A percentile compares a stretch with the other conserved stretches of the same genome.
Evolutionary conservation across 1,140 invertebrate species (phyloP).

Genomic region (Papilio helenus): DNA sequence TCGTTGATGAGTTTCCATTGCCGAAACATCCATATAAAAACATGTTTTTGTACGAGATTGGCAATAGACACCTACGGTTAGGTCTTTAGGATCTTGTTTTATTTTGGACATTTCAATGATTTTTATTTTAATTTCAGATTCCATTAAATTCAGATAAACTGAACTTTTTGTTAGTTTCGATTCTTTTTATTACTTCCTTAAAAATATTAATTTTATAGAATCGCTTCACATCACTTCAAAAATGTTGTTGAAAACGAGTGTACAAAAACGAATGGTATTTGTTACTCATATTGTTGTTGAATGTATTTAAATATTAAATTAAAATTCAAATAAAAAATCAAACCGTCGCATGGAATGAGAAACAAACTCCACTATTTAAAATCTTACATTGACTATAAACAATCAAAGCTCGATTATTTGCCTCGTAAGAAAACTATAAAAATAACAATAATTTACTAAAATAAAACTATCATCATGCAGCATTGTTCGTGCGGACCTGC

Average conservation of each 20-base stretch:
- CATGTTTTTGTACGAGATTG: background rate
- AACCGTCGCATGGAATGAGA: constrained; percentile 64
- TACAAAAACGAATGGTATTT: too few relatives aligned
- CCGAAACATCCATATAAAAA: background rate
- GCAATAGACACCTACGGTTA: background rate
- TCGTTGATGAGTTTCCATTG: background rate
- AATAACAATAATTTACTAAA: constrained; percentile 38
- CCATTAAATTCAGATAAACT: background rate
- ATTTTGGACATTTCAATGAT: background rate
- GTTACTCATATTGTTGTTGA: constrained; percentile 41
- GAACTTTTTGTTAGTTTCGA: background rate
- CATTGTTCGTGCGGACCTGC: constrained; percentile 1
- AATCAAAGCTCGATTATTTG: constrained; percentile 42
- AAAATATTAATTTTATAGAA: too few relatives aligned
- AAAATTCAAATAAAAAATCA: constrained; percentile 51
- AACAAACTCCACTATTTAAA: constrained; percentile 41
- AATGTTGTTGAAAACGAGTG: too few relatives aligned
- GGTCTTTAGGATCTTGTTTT: background rate
- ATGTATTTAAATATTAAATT: constrained; percentile 47
- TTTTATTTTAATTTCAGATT: background rate
- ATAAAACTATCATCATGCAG: constrained; percentile 4
- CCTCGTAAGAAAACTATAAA: constrained; percentile 27
- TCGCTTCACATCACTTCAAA: too few relatives aligned
- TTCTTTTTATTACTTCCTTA: background rate
- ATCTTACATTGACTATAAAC: constrained; percentile 39